These are phyloP conservation scores for Callaeas wilsoni DNA, from an alignment of 2,113 vertebrate species.

Conservation along the genomic window DNA sequence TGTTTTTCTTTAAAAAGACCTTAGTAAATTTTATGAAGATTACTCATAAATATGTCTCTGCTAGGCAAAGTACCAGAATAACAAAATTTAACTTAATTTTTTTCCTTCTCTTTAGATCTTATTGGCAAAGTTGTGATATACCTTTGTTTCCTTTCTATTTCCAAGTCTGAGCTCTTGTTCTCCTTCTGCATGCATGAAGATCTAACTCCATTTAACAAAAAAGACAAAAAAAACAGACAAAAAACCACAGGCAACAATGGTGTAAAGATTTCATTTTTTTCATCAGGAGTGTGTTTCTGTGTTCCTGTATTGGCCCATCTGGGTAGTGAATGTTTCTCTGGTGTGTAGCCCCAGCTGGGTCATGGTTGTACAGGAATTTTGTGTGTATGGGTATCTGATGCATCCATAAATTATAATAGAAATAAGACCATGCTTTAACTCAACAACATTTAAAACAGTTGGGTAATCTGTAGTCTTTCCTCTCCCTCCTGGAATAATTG, in stretches of 20 bases:
- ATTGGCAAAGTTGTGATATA: not conserved
- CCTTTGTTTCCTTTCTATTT: not conserved
- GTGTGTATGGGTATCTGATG: not conserved
- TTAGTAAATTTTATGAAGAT: not conserved
- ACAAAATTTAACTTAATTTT: not conserved
- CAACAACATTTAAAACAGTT: not conserved
- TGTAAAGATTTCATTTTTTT: not conserved
- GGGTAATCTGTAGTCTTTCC: not conserved
- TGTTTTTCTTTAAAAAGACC: not conserved
- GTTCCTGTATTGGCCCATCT: not conserved
- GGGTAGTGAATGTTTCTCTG: not conserved
- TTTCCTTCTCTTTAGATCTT: not conserved
- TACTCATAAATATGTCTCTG: not conserved
- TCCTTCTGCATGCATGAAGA: not conserved
- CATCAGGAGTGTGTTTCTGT: not conserved
- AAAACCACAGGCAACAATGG: not conserved
- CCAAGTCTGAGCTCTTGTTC: not conserved
- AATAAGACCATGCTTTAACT: not conserved
- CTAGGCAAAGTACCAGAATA: not conserved
- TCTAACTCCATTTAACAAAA: not conserved
- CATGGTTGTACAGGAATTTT: not conserved
- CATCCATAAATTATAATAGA: not conserved
- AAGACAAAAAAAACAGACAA: not conserved
- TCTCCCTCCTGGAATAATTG: not conserved
- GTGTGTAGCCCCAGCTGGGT: not conserved